These are phyloP conservation scores for Anoplius nigerrimus DNA, from an alignment of 2,888 invertebrate species.

Conservation along the genomic window DNA sequence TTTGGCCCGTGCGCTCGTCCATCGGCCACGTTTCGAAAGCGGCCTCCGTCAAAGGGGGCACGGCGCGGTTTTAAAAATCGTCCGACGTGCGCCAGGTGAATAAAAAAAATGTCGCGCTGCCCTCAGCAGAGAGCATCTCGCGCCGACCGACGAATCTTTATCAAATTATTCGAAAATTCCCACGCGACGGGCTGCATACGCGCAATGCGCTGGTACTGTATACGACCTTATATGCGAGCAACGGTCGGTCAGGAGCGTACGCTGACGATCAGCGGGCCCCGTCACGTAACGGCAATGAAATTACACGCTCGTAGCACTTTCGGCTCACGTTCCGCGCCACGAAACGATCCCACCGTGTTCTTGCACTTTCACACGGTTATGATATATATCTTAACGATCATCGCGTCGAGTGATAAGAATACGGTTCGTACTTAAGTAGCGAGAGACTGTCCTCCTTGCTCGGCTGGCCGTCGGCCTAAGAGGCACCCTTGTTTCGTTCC, in stretches of 20 bases:
- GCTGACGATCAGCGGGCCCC: conserved; percentile 21
- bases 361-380: conserved; percentile 56
- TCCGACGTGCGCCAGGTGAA: conserved; percentile 43
- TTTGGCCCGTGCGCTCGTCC: conserved; percentile 39
- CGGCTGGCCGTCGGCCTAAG: too few relatives aligned
- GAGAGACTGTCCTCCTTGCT: too few relatives aligned
- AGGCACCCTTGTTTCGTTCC: too few relatives aligned
- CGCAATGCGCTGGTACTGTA: conserved; percentile 4
- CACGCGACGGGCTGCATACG: conserved; percentile 36
- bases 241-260: conserved; percentile 27
- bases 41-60: conserved; percentile 48
- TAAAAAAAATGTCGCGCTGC: conserved; percentile 42
- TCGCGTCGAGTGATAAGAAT: too few relatives aligned
- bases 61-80: conserved; percentile 45
- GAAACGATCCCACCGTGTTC: conserved; percentile 41
- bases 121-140: conserved; percentile 33
- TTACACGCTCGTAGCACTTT: conserved; percentile 47
- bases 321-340: conserved; percentile 47
- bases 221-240: background rate
- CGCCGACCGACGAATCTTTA: conserved; percentile 47
- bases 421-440: too few relatives aligned
- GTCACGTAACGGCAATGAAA: conserved; percentile 54
- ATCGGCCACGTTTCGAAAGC: conserved; percentile 36
- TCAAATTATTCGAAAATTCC: conserved; percentile 57
- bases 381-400: conserved; percentile 54